Evolutionary conservation across 2,888 invertebrate species (phyloP).

Genomic region (Drosophila acutilabella): DNA sequence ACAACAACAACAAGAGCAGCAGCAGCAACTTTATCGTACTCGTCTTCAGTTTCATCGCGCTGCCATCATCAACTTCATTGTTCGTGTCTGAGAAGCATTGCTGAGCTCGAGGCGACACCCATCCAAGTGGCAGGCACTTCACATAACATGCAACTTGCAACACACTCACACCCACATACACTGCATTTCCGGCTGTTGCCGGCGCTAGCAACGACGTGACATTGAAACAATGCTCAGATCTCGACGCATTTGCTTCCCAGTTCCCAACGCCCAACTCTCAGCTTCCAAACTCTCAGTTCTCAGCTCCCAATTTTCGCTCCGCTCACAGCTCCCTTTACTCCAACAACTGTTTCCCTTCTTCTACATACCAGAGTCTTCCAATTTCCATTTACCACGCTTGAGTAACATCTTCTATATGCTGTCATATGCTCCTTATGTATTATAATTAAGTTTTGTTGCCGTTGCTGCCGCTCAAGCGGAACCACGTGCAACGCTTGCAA

Average conservation of each 20-base stretch:
- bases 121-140: conserved; percentile 53
- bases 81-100: conserved; percentile 52
- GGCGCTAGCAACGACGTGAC: conserved; percentile 63
- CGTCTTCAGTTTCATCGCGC: conserved; percentile 5
- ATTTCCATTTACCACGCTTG: not conserved
- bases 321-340: not conserved
- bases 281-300: not conserved
- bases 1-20: conserved; percentile 17
- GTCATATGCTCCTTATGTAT: conserved; percentile 45
- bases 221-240: conserved; percentile 68
- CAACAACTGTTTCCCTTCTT: not conserved
- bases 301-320: too few relatives aligned
- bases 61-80: conserved; percentile 44
- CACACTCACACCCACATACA: not conserved
- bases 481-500: conserved; percentile 21
- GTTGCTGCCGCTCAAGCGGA: conserved; percentile 34
- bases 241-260: conserved; percentile 8
- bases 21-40: conserved; percentile 12
- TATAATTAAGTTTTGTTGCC: conserved; percentile 55
- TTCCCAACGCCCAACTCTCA: conserved; percentile 15
- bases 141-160: conserved; percentile 49
- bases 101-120: conserved; percentile 29
- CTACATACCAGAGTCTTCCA: not conserved
- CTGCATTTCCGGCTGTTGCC: conserved; percentile 53
- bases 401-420: conserved; percentile 35